Evolutionary conservation across 2,113 vertebrate species (phyloP), one percentile per base, ranked within the genome.

Genomic region (Speoplatyrhinus poulsoni): DNA sequence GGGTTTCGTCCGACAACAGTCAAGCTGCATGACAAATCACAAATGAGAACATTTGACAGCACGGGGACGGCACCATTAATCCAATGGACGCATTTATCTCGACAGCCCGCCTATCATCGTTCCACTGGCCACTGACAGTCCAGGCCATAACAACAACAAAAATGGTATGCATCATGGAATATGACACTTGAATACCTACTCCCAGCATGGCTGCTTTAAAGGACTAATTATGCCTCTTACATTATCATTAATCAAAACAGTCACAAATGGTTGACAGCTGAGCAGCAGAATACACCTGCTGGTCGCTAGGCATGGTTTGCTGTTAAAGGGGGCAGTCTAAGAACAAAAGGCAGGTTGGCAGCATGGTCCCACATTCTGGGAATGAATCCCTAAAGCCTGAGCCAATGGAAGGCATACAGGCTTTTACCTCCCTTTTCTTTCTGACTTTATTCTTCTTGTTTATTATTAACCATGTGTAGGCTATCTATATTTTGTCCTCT

Each of bases 401-500:
- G 81, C 87, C 82, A 83, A 36, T 41, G 67, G 76, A 73, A 6
- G 26, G 67, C 19, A 72, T 70, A 80, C 77, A 80, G 59, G 77
- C 41, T 52, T 13, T 70, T 81, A 57, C 12, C 63, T 67, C 12
- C 19, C 32, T 46, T 64, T 60, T 55, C 41, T 50, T 49, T 61
- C 58, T 52, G 17, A 6, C 48, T 19, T 6, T 16, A 9, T 56
- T 15, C 9, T n/a, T 56, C 54, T 56, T 56, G n/a, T 56, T 19
- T 19, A n/a, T 19, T 16, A 50, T 50, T 11, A 50, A 50, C 9
- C 9, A 10, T 41, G 7, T 8, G 36, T 41, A 41, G 36, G 5
- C 33, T 26, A 8, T 41, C 17, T 53, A 61, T 46, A 53, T 12
- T n/a, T 12, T 12, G 4, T 46, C 58, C 26, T 3, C 26, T 26